Percentiles rank a stretch among this genome's conserved stretches.
These are phyloP conservation scores for Hipparchia semele DNA, from an alignment of 2,888 invertebrate species.

Conservation along the genomic window DNA sequence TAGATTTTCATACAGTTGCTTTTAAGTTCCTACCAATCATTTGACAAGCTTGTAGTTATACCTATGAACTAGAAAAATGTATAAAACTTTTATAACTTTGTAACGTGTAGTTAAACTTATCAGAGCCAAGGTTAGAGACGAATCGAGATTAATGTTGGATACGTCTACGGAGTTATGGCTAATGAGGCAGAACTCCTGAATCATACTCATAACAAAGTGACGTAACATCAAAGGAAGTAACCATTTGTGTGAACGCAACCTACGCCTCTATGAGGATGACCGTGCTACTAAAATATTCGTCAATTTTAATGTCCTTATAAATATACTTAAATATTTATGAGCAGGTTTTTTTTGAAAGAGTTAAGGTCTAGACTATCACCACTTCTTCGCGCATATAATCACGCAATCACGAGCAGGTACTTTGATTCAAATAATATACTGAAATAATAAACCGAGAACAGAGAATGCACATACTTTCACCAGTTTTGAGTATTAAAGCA, in stretches of 20 bases:
- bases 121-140: conserved; percentile 55
- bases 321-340: too few relatives aligned
- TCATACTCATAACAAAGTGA: conserved; percentile 63
- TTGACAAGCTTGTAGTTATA: conserved; percentile 1
- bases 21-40: not conserved
- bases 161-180: conserved; percentile 55
- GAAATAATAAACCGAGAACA: not conserved
- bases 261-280: conserved; percentile 61
- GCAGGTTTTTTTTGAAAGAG: not conserved
- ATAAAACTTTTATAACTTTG: not conserved
- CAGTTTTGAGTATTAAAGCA: not conserved
- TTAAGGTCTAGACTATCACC: not conserved
- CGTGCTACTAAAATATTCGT: conserved; percentile 21
- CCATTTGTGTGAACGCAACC: conserved; percentile 69
- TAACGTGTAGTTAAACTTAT: conserved; percentile 1
- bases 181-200: conserved; percentile 63
- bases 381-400: too few relatives aligned
- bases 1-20: conserved; percentile 32
- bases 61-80: not conserved
- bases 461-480: conserved; percentile 5
- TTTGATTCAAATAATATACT: not conserved
- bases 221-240: conserved; percentile 74
- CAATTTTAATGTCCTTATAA: conserved; percentile 8
- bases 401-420: not conserved
- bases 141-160: conserved; percentile 45